Conservation (phyloP, 1,140 invertebrate species). For the Drosophila guanche region DNA sequence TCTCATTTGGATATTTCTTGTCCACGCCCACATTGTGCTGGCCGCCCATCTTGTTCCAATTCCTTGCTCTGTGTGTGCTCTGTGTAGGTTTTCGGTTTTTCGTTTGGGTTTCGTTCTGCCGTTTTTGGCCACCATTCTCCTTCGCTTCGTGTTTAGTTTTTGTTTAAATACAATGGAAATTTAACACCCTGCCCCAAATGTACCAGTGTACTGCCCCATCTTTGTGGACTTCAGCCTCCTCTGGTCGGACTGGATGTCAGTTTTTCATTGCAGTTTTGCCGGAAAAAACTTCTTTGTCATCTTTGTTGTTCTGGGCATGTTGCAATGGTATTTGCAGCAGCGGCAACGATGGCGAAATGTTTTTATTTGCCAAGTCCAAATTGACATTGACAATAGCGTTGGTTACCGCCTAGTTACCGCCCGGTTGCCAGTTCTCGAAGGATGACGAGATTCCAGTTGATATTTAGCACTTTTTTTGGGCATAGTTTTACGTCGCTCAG, state of each 20-base stretch:
- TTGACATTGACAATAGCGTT: constrained; percentile 53
- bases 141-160: constrained; percentile 38
- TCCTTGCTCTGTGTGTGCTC: constrained; percentile 1
- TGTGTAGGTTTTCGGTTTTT: constrained; percentile 22
- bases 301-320: constrained; percentile 43
- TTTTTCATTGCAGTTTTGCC: constrained; percentile 60
- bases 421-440: not conserved
- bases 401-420: not conserved
- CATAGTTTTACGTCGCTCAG: no score
- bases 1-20: constrained; percentile 19
- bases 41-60: constrained; percentile 36
- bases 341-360: constrained; percentile 38
- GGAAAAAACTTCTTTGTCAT: constrained; percentile 61
- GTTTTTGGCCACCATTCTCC: not conserved
- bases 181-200: not conserved
- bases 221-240: no score
- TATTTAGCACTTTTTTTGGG: not conserved
- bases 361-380: constrained; percentile 61
- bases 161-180: constrained; percentile 63
- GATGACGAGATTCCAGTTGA: not conserved
- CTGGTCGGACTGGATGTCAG: constrained; percentile 37
- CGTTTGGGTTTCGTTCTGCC: constrained; percentile 2
- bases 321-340: constrained; percentile 4
- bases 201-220: not conserved
- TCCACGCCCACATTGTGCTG: constrained; percentile 11